Evolutionary conservation across 1,140 invertebrate genomes (phyloP).

Genomic region (Pteromalus puparum): DNA sequence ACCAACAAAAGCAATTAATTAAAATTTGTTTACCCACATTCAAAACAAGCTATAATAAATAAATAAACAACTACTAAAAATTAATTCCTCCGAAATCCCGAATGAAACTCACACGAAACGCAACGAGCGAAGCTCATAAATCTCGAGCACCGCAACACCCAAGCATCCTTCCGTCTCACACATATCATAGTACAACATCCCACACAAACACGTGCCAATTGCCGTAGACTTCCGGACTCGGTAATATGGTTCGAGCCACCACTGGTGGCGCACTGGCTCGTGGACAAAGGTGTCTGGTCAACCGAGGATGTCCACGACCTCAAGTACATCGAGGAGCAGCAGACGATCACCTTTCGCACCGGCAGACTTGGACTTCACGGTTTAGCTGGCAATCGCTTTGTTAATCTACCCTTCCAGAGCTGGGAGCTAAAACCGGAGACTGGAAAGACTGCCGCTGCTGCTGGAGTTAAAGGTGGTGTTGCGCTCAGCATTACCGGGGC

Average conservation of each 20-base stretch:
- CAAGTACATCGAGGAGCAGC: slow-evolving; percentile 90
- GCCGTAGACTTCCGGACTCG: slow-evolving; percentile 81
- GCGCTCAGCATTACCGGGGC: slow-evolving; percentile 81
- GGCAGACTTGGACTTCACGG: slow-evolving; percentile 85
- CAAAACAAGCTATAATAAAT: too few relatives aligned
- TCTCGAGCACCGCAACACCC: too few relatives aligned
- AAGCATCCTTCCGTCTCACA: background rate
- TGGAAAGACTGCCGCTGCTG: slow-evolving; percentile 65
- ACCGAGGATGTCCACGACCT: slow-evolving; percentile 86
- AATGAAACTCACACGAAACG: too few relatives aligned
- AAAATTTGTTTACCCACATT: too few relatives aligned
- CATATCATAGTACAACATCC: background rate
- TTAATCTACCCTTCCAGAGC: slow-evolving; percentile 89
- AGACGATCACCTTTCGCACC: slow-evolving; percentile 84
- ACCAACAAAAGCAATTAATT: too few relatives aligned
- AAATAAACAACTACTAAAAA: too few relatives aligned
- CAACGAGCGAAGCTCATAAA: too few relatives aligned
- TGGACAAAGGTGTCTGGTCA: slow-evolving; percentile 79
- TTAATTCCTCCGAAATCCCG: too few relatives aligned
- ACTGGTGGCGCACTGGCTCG: slow-evolving; percentile 85
- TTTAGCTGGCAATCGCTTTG: slow-evolving; percentile 83
- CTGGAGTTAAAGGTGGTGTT: slow-evolving; percentile 70
- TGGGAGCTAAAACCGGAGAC: slow-evolving; percentile 87
- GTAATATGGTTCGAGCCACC: slow-evolving; percentile 91
- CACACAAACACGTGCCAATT: background rate